These are phyloP conservation scores for Dinothrombium tinctorium DNA, from an alignment of 1,140 invertebrate genomes.

Conservation along the genomic window DNA sequence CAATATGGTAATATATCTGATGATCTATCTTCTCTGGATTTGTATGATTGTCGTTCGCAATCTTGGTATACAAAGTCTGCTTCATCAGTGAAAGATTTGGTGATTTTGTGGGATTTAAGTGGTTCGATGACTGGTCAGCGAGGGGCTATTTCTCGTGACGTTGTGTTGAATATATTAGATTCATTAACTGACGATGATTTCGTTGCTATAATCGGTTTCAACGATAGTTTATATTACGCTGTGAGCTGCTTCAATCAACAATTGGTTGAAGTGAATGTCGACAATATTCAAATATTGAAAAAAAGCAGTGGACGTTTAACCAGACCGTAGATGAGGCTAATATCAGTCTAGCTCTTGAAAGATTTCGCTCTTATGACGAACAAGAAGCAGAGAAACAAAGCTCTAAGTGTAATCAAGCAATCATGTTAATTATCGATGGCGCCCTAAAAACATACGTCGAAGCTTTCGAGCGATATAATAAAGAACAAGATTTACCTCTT, in stretches of 20 bases:
- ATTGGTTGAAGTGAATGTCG: conserved; percentile 59
- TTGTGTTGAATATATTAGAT: conserved; percentile 58
- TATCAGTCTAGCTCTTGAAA: no score
- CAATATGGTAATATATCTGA: neutral
- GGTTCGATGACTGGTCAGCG: conserved; percentile 88
- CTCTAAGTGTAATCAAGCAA: conserved; percentile 81
- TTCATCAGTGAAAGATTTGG: conserved; percentile 85
- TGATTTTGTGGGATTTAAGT: conserved; percentile 77
- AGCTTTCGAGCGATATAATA: conserved; percentile 68
- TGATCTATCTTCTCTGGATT: conserved; percentile 25
- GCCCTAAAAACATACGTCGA: conserved; percentile 77
- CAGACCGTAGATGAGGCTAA: conserved; percentile 59
- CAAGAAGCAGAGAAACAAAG: no score
- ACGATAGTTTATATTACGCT: conserved; percentile 15
- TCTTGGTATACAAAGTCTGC: conserved; percentile 92
- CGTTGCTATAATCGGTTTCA: conserved; percentile 16
- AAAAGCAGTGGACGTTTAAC: conserved; percentile 41
- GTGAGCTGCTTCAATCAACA: conserved; percentile 55
- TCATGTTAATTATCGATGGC: conserved; percentile 95
- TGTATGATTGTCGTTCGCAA: conserved; percentile 59
- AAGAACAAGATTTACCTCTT: conserved; percentile 31
- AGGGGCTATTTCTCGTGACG: conserved; percentile 71
- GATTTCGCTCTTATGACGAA: no score
- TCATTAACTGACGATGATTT: conserved; percentile 96
- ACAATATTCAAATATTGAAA: conserved; percentile 64